Conservation (phyloP, 2,797 vertebrate genomes). For the Peromyscus attwateri region DNA sequence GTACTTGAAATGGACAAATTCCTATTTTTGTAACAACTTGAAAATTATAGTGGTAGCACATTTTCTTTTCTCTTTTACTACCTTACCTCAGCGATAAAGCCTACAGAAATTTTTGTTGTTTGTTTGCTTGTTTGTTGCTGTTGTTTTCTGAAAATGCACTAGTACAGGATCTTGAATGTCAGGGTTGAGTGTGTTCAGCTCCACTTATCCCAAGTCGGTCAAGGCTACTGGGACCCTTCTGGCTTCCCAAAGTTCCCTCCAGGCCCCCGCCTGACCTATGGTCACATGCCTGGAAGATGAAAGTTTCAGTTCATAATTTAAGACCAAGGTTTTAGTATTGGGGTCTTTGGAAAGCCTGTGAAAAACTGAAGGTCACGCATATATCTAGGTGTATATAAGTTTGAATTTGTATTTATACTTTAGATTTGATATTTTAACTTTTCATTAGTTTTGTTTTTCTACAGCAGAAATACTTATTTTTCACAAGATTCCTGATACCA, state of each 20-base stretch:
- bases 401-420: not conserved
- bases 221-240: not conserved
- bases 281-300: not conserved
- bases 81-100: not conserved
- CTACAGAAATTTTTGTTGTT: not conserved
- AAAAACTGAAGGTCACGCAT: not conserved
- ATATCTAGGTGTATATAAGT: not conserved
- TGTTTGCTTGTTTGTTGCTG: not conserved
- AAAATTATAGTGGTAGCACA: not conserved
- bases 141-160: not conserved
- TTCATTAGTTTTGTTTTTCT: constrained; percentile 40
- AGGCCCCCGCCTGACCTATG: not conserved
- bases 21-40: constrained; percentile 12
- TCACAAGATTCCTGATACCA: not conserved
- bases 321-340: not conserved
- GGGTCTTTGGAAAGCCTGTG: not conserved
- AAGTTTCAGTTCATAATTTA: not conserved
- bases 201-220: not conserved
- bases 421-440: constrained; percentile 51
- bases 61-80: constrained; percentile 53
- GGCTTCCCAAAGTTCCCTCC: not conserved
- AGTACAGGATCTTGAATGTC: not conserved
- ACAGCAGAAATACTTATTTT: not conserved
- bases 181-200: not conserved
- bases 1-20: not conserved